phyloP scores from a whole-genome alignment of 1,140 invertebrate species.

The Drosophila sulfurigaster region DNA sequence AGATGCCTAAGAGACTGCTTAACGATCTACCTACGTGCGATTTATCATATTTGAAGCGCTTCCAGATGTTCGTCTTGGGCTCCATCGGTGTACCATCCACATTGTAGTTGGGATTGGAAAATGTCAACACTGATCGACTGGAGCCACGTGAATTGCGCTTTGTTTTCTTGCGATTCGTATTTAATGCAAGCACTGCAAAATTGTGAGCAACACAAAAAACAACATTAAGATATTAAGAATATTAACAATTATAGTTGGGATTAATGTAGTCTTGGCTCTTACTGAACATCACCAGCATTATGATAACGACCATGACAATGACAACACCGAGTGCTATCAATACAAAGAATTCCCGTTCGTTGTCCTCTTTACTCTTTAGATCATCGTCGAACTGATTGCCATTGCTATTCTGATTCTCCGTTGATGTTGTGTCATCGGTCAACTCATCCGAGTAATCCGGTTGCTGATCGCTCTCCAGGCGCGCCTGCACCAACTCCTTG shows the following conservation, averaged over 20 bases:
- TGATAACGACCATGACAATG: conserved; percentile 75
- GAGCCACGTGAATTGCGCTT: conserved; percentile 87
- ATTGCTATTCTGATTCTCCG: conserved; percentile 51
- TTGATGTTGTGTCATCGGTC: conserved; percentile 58
- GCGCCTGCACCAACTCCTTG: conserved; percentile 79
- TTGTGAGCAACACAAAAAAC: no score
- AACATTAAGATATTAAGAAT: no score
- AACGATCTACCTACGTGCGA: conserved; percentile 86
- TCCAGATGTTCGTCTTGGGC: conserved; percentile 89
- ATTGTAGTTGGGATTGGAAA: conserved; percentile 92
- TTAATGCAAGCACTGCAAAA: conserved; percentile 86
- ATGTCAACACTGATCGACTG: conserved; percentile 89
- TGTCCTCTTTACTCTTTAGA: conserved; percentile 51
- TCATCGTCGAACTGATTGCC: conserved; percentile 46
- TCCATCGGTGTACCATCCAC: conserved; percentile 85
- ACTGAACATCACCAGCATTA: conserved; percentile 81
- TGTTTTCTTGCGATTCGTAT: conserved; percentile 86
- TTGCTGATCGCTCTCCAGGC: conserved; percentile 53
- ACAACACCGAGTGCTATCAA: conserved; percentile 74
- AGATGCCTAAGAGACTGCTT: background rate
- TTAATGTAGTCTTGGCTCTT: conserved; percentile 32
- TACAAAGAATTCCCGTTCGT: conserved; percentile 69
- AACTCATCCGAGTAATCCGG: conserved; percentile 69
- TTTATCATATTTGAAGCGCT: conserved; percentile 90
- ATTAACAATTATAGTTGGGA: background rate